Conservation (phyloP, 2,888 invertebrate species). For the Acanthosoma haemorrhoidale region DNA sequence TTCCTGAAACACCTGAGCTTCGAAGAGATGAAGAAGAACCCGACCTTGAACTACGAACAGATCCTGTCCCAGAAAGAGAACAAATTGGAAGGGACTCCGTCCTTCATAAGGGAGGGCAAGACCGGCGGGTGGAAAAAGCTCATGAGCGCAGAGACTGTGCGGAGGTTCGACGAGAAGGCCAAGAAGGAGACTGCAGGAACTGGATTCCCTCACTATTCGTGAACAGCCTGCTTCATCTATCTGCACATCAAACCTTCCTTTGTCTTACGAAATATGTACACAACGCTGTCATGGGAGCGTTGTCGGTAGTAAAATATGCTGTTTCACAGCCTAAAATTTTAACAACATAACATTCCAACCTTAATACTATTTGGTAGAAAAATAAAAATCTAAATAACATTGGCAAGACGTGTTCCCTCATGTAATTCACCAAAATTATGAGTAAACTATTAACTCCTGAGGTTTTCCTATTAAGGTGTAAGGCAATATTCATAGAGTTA, state of each 20-base stretch:
- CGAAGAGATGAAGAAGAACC: slow-evolving; percentile 55
- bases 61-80: slow-evolving; percentile 44
- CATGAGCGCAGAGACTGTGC: slow-evolving; percentile 41
- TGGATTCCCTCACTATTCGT: slow-evolving; percentile 31
- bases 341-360: too few relatives aligned
- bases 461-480: too few relatives aligned
- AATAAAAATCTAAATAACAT: too few relatives aligned
- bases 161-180: slow-evolving; percentile 45
- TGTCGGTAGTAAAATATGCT: too few relatives aligned
- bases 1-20: slow-evolving; percentile 51
- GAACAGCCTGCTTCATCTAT: background rate
- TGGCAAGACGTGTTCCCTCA: too few relatives aligned
- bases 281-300: too few relatives aligned
- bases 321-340: too few relatives aligned
- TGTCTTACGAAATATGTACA: too few relatives aligned
- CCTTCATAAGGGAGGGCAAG: slow-evolving; percentile 51
- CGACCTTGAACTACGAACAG: slow-evolving; percentile 54
- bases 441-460: too few relatives aligned
- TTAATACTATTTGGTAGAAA: too few relatives aligned
- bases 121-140: slow-evolving; percentile 46
- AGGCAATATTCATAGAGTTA: too few relatives aligned
- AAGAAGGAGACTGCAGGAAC: slow-evolving; percentile 28
- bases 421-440: too few relatives aligned
- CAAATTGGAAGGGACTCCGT: slow-evolving; percentile 41
- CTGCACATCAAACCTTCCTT: background rate